Evolutionary conservation across 2,888 invertebrate genomes (phyloP).

Genomic region (Keiferia lycopersicella): DNA sequence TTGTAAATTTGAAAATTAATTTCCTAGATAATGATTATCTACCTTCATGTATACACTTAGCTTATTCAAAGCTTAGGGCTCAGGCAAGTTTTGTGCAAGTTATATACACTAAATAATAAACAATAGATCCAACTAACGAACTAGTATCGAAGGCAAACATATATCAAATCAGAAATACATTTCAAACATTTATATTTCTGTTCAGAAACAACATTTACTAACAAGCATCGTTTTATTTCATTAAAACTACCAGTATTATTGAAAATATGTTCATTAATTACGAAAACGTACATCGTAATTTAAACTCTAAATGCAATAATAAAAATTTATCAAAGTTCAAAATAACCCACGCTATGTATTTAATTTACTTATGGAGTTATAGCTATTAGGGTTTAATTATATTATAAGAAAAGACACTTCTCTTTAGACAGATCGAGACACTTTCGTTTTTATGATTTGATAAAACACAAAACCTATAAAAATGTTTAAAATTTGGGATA

Average conservation of each 20-base stretch:
- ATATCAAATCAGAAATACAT: constrained; percentile 5
- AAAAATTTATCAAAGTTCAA: neutral
- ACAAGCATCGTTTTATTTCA: neutral
- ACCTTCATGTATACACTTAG: neutral
- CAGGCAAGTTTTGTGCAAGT: neutral
- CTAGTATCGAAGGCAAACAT: constrained; percentile 9
- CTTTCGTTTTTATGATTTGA: no score
- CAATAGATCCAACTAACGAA: neutral
- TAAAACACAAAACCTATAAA: no score
- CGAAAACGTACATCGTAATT: neutral
- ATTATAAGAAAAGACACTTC: no score
- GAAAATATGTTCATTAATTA: neutral
- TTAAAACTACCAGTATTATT: neutral
- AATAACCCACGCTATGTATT: neutral
- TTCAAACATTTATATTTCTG: constrained; percentile 21
- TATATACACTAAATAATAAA: constrained; percentile 13
- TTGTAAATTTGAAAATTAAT: no score
- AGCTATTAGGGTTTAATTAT: no score
- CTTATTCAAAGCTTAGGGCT: neutral
- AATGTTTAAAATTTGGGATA: no score
- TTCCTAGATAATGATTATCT: no score
- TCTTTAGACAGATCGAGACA: no score
- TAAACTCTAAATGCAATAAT: neutral
- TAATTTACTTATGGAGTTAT: no score
- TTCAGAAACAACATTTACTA: constrained; percentile 17